Base-by-base conservation (phyloP, 2,888 invertebrate species). In the Drosophila affinis region DNA sequence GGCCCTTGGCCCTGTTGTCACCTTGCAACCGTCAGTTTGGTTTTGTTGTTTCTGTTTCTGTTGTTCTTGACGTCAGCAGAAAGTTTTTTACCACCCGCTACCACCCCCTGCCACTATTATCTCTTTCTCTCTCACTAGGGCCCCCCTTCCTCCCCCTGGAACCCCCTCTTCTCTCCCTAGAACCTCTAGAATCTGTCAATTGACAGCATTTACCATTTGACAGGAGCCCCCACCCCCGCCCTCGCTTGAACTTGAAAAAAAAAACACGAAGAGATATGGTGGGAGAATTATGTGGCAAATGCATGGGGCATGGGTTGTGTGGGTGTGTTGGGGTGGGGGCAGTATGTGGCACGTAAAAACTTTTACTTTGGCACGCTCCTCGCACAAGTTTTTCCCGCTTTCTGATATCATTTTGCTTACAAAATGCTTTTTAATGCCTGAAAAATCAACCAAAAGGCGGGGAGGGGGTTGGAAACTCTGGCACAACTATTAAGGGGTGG, bases 191-290 rank as follows among this genome's bases (percentile, higher is more conserved):
- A 39, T 39, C 79, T 61, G 73, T 70, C 75, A 81, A 87, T 83
- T 88, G 88, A 73, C 84, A 75, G 88, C 87, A 75, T 80, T 77
- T 67, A 88, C 88, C 79, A 86, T 85, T 79, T 47, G 60, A 39
- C 17, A 17, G 47, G 47, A 45, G 60, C 39, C 14, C 14, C 39
- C n/a, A 2, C 7, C 3, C 7, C 52, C 6, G 3, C 3, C 39
- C 52, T 27, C 21, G 9, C 14, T 70, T n/a, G 21, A 46, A 51
- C 70, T 58, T 49, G 32, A 46, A 51, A 39, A 39, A 39, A 34
- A 39, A 7, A 7, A 39, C 27, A 34, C 34, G 9, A 39, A n/a
- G 3, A 6, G 39, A 39, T 39, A 39, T n/a, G 39, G 39, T 1
- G 39, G 39, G 39, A 7, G 39, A n/a, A n/a, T 14, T 14, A 39